Conservation (phyloP, 2,888 invertebrate species). For the Andrena bucephala region DNA sequence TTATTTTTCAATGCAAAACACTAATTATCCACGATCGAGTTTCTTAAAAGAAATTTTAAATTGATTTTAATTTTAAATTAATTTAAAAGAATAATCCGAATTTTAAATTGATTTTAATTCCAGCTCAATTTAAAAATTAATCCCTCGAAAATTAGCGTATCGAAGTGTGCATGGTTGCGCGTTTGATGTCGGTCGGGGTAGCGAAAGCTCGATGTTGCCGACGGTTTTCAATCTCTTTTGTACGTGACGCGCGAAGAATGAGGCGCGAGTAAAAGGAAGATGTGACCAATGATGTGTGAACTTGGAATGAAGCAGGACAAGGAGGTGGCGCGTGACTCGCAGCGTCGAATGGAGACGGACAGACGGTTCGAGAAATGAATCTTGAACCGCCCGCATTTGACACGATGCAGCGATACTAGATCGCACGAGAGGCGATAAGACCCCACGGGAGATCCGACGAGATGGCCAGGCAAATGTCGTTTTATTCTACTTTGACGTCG, state of each 20-base stretch:
- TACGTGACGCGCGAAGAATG: not conserved
- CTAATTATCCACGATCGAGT: no score
- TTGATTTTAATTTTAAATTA: no score
- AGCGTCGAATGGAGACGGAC: constrained; percentile 35
- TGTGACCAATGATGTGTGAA: constrained; percentile 32
- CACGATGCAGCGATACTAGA: constrained; percentile 11
- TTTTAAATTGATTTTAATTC: no score
- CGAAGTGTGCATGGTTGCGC: no score
- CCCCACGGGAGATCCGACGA: constrained; percentile 9
- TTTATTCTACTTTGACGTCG: constrained; percentile 78
- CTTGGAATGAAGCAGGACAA: constrained; percentile 49
- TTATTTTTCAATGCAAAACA: not conserved
- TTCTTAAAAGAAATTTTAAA: no score
- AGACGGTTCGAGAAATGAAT: constrained; percentile 36
- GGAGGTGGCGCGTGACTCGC: constrained; percentile 26
- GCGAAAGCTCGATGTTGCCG: not conserved
- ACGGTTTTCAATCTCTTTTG: not conserved
- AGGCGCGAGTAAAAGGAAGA: not conserved
- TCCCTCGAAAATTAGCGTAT: no score
- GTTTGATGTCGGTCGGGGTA: no score
- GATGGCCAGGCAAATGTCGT: constrained; percentile 75
- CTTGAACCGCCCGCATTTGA: not conserved
- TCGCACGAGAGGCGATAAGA: constrained; percentile 31
- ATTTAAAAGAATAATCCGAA: no score
- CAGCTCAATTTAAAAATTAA: no score